Evolutionary conservation across 2,113 vertebrate species (phyloP), one percentile per base, ranked within the genome.

Genomic region (Microtus oregoni): DNA sequence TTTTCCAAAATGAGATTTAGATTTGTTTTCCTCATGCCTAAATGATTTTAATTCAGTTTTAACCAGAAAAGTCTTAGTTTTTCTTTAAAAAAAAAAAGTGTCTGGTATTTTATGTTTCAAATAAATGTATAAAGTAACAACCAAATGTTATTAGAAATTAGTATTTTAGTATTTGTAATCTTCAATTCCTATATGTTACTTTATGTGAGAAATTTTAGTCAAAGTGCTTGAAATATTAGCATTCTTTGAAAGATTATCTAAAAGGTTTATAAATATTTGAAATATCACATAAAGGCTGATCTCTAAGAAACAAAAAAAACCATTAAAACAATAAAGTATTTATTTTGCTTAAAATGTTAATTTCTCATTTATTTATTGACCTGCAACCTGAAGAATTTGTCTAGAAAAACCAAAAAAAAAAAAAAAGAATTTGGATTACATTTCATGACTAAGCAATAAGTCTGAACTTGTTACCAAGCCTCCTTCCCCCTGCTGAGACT

Each of bases 261-360:
- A 97, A 98, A 98, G 94, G 94, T 97, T 98, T 98, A 92, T 96
- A 98, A 96, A 98, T 97, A 88, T 98, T 98, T 98, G 97, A 97
- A 98, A 95, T 97, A 97, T 94, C 97, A 98, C 97, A 97, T 96
- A 98, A 98, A 98, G 97, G 97, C 97, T 98, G 98, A 98, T 98
- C 98, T 98, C 98, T 98, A 96, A 93, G 96, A 86, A 86, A 85
- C 79, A 85, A 85, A 85, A 85, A 85, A 85, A 38, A 10, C 58
- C 63, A 89, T 98, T 98, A 98, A 98, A 98, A 98, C 98, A 99
- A 99, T 99, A 99, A 99, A 99, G 97, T 99, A 99, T 99, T 99
- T 99, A 99, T 99, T 99, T 99, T 99, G 98, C 98, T 97, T 99
- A 99, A 97, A 86, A 86, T 95, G 86, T 92, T 97, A 93, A 35